phyloP scores from a whole-genome alignment of 2,888 invertebrate species.

The Arctia plantaginis region DNA sequence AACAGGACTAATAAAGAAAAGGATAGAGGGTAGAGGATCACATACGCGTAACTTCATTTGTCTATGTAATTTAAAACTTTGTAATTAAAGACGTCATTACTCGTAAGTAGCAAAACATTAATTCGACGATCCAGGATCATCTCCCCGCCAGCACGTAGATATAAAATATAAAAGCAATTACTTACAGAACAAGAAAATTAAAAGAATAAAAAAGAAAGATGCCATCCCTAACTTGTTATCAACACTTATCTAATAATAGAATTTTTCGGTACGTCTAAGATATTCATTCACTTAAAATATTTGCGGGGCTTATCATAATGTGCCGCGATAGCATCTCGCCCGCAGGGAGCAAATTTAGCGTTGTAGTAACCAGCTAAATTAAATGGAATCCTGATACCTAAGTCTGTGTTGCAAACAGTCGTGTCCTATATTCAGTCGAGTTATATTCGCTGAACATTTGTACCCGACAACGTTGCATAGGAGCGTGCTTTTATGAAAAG shows the following conservation, averaged over 20 bases:
- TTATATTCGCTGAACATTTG: neutral
- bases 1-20: no score
- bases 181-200: slow-evolving; percentile 6
- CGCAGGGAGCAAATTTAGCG: slow-evolving; percentile 19
- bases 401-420: neutral
- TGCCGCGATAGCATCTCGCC: slow-evolving; percentile 27
- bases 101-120: neutral
- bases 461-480: slow-evolving; percentile 1
- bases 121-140: neutral
- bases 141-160: neutral
- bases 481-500: neutral
- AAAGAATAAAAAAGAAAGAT: slow-evolving; percentile 9
- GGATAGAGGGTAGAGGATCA: no score
- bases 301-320: slow-evolving; percentile 28
- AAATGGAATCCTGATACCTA: neutral
- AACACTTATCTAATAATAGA: slow-evolving; percentile 25
- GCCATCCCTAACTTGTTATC: slow-evolving; percentile 15
- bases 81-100: neutral
- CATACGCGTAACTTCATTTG: neutral
- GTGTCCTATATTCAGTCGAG: neutral
- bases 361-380: slow-evolving; percentile 9
- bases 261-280: slow-evolving; percentile 17
- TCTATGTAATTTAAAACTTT: neutral
- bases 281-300: slow-evolving; percentile 28
- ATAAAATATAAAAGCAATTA: slow-evolving; percentile 9